Percentiles rank a stretch among this genome's conserved stretches.
These are phyloP conservation scores for Gallinago paraguaiae DNA, from an alignment of 2,113 vertebrate genomes.

Conservation along the genomic window DNA sequence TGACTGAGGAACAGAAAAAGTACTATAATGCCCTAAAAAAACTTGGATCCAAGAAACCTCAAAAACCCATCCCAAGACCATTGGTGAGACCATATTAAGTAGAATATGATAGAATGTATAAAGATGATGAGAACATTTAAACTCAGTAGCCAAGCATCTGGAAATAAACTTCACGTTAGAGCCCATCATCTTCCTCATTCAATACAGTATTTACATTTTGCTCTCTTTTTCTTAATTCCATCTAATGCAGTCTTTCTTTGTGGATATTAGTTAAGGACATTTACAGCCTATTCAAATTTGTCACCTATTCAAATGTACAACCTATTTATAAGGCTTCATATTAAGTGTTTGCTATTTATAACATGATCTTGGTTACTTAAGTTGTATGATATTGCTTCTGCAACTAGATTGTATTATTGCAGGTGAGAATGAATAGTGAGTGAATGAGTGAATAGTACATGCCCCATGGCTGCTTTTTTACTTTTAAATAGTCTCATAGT, in stretches of 20 bases:
- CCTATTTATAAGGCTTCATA: not conserved
- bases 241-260: not conserved
- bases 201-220: not conserved
- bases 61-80: slow-evolving; percentile 92
- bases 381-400: not conserved
- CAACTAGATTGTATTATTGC: not conserved
- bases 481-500: not conserved
- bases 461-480: not conserved
- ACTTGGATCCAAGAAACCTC: slow-evolving; percentile 92
- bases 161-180: not conserved
- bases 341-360: not conserved
- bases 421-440: not conserved
- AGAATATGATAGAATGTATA: not conserved
- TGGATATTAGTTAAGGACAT: not conserved
- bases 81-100: slow-evolving; percentile 74
- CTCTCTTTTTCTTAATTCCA: not conserved
- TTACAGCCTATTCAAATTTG: not conserved
- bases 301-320: not conserved
- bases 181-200: not conserved
- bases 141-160: not conserved
- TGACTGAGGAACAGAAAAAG: slow-evolving; percentile 97
- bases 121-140: not conserved
- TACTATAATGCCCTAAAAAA: slow-evolving; percentile 98
- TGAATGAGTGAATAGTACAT: not conserved
- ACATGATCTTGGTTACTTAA: not conserved